phyloP scores from a whole-genome alignment of 2,888 invertebrate genomes.

The Drosophila neonasuta region DNA sequence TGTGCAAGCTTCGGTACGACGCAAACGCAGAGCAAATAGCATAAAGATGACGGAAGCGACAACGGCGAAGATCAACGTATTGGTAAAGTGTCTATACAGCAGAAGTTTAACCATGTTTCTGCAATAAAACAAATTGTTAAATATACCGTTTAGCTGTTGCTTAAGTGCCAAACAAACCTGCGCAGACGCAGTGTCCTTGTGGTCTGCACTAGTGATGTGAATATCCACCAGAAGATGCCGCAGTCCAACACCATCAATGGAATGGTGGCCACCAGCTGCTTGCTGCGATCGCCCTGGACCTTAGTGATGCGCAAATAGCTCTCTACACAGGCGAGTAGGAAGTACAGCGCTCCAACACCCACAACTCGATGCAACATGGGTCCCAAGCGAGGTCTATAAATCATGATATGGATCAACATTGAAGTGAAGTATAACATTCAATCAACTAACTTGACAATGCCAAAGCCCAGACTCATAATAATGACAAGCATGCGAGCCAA shows the following conservation, averaged over 20 bases:
- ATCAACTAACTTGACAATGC: constrained; percentile 93
- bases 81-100: constrained; percentile 96
- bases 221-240: constrained; percentile 97
- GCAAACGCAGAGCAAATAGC: constrained; percentile 94
- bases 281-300: constrained; percentile 85
- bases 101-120: constrained; percentile 95
- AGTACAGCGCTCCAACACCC: constrained; percentile 92
- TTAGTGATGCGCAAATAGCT: constrained; percentile 90
- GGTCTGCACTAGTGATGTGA: constrained; percentile 93
- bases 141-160: too few species aligned
- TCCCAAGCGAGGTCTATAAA: constrained; percentile 90
- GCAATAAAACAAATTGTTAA: constrained; percentile 60
- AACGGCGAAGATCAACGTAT: constrained; percentile 95
- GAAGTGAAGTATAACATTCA: background rate
- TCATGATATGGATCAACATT: background rate
- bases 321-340: constrained; percentile 92
- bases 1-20: constrained; percentile 89
- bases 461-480: constrained; percentile 96
- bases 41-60: constrained; percentile 95
- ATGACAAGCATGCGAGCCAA: constrained; percentile 96
- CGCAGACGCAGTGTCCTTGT: constrained; percentile 93
- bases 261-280: constrained; percentile 89
- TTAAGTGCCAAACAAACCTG: constrained; percentile 82
- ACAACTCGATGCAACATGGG: constrained; percentile 94
- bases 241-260: constrained; percentile 93